phyloP scores from a whole-genome alignment of 2,113 vertebrate genomes.

The Panthera uncia region DNA sequence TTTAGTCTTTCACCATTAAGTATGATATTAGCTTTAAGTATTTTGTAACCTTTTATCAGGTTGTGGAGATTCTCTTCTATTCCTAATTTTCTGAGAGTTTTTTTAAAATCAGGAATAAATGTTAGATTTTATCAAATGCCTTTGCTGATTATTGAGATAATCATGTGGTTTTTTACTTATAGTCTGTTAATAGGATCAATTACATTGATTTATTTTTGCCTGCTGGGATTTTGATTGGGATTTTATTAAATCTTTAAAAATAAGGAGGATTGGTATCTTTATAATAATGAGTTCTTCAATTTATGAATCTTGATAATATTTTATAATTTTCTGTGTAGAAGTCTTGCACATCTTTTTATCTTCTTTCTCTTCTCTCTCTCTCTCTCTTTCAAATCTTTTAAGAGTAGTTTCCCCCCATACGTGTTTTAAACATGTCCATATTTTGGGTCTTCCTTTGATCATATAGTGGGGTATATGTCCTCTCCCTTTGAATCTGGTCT shows the following conservation, averaged over 20 bases:
- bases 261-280: background rate
- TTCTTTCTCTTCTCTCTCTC: background rate
- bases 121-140: background rate
- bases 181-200: background rate
- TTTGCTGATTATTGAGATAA: background rate
- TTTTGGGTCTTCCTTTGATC: background rate
- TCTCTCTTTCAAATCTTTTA: background rate
- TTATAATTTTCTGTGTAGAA: background rate
- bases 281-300: background rate
- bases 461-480: background rate
- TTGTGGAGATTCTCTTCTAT: background rate
- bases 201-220: background rate
- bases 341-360: background rate
- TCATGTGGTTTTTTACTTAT: background rate
- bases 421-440: background rate
- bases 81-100: background rate
- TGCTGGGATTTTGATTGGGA: background rate
- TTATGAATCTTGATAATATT: background rate
- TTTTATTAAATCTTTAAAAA: background rate
- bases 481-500: background rate
- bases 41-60: background rate
- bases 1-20: background rate
- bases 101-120: background rate
- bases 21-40: background rate
- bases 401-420: background rate